Evolutionary conservation across 1,140 invertebrate genomes (phyloP), one percentile per base, ranked within the genome.

Genomic region (Drosophila sp.): DNA sequence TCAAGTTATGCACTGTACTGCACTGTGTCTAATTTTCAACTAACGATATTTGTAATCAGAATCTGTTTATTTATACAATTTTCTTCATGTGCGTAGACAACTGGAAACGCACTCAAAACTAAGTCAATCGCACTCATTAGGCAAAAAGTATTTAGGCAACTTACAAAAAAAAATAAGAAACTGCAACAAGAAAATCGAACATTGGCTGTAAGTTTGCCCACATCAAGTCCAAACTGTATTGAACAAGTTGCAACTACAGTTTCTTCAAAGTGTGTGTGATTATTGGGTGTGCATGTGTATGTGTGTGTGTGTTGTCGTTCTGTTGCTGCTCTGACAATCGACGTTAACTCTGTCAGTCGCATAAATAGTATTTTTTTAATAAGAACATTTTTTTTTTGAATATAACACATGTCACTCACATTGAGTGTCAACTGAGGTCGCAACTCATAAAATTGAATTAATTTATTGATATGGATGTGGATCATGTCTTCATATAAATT

Each of bases 41-140:
- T 89, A 87, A 83, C 79, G 46, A 34, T 38, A 54, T 48, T 71
- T 45, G 70, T 62, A 43, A 43, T 11, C 61, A 80, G 77, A 80
- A 78, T 76, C 40, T 50, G 40, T 58, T 65, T 79, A 87, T 87
- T 89, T 87, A 87, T 87, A 87, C 83, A n/a, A 59, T 75, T 77
- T 64, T 8, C 18, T 7, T 50, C 32, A 6, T 45, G 54, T 56
- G 65, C 57, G 45, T 41, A 46, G 45, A 69, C 64, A 57, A 45
- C 54, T 64, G 34, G 61, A 76, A 76, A 77, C 76, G 65, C 80
- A 84, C 77, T 84, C 77, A 78, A 84, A 84, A 75, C 79, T 71
- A 82, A 89, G 54, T 80, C 76, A 72, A 80, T 72, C 65, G 83
- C 83, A 89, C 83, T 79, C 79, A 87, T 87, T 89, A 83, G 83